Evolutionary conservation across 1,140 invertebrate genomes (phyloP).

Genomic region (Mya arenaria): DNA sequence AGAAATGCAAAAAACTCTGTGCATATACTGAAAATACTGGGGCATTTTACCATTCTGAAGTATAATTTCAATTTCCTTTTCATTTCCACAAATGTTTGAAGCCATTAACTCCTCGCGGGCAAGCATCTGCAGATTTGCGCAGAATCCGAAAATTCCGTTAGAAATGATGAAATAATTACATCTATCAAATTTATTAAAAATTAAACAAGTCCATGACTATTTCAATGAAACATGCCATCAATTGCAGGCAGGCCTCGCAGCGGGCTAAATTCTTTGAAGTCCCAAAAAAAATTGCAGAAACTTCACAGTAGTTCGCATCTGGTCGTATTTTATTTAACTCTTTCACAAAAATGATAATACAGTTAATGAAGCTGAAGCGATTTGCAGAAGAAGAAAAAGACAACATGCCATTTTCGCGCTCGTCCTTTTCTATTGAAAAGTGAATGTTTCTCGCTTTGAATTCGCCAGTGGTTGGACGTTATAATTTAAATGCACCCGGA

Average conservation of each 20-base stretch:
- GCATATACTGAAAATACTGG: no score
- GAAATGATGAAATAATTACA: constrained; percentile 49
- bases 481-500: constrained; percentile 49
- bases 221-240: constrained; percentile 38
- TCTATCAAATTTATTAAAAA: constrained; percentile 49
- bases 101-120: no score
- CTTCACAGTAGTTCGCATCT: constrained; percentile 38
- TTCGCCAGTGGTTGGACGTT: constrained; percentile 14
- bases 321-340: background rate
- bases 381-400: constrained; percentile 11
- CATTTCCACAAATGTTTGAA: no score
- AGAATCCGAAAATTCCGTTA: no score
- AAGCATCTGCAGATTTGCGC: background rate
- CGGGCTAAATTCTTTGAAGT: constrained; percentile 41
- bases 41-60: no score
- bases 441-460: constrained; percentile 32
- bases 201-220: constrained; percentile 53
- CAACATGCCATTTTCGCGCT: constrained; percentile 21
- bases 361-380: constrained; percentile 34
- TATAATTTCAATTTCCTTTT: no score
- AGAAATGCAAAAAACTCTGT: no score
- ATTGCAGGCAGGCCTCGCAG: constrained; percentile 37
- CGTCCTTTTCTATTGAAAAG: constrained; percentile 33
- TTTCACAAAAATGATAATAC: constrained; percentile 41
- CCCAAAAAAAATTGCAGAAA: constrained; percentile 4